Conservation (phyloP, 2,113 vertebrate genomes). For the Alouatta palliata region DNA sequence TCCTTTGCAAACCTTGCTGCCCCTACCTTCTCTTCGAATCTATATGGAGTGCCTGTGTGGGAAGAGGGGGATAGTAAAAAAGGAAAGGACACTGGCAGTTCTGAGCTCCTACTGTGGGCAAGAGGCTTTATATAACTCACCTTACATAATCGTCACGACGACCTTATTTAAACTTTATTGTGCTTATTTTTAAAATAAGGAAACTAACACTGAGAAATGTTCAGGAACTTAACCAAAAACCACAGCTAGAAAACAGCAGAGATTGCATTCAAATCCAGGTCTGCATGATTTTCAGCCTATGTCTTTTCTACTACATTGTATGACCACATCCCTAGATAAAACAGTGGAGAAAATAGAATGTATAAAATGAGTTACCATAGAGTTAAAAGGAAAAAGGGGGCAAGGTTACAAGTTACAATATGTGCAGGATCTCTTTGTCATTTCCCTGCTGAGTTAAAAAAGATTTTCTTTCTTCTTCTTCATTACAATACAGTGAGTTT, state of each 20-base stretch:
- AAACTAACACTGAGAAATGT: not conserved
- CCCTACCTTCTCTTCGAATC: not conserved
- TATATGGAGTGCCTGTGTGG: not conserved
- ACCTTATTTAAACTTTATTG: not conserved
- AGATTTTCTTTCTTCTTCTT: not conserved
- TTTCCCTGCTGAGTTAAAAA: not conserved
- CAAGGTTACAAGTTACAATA: fast-evolving
- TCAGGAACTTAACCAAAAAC: not conserved
- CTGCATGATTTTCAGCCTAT: not conserved
- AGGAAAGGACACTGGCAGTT: not conserved
- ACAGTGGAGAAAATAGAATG: not conserved
- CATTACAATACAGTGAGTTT: not conserved
- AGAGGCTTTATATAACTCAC: not conserved
- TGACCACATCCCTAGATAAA: not conserved
- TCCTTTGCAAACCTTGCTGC: not conserved
- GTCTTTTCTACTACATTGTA: not conserved
- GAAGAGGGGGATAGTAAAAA: fast-evolving
- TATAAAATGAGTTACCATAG: not conserved
- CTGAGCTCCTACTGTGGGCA: not conserved
- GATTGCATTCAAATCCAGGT: not conserved
- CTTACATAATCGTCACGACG: not conserved
- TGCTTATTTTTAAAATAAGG: conserved; percentile 33
- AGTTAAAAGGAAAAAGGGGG: not conserved
- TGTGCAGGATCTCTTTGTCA: not conserved
- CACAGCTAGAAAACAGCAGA: not conserved